Conservation (phyloP, 2,113 vertebrate genomes). For the Dicaeum eximium region DNA sequence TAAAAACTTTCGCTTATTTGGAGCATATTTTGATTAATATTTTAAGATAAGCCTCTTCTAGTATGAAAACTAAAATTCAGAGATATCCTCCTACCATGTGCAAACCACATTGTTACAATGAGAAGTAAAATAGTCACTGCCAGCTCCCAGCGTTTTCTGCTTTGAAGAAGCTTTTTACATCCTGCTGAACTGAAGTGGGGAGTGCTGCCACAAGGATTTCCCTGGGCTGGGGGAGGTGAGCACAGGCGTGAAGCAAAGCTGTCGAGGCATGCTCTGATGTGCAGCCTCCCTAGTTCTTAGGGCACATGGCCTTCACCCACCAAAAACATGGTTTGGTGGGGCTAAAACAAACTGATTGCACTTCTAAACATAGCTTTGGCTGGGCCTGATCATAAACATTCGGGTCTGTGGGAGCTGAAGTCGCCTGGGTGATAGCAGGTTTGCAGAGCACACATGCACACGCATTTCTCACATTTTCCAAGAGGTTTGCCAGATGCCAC, state of each 20-base stretch:
- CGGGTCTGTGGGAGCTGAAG: neutral
- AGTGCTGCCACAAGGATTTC: neutral
- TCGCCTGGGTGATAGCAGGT: neutral
- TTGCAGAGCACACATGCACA: neutral
- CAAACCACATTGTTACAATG: neutral
- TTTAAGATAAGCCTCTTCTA: neutral
- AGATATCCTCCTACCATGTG: neutral
- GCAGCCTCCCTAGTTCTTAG: neutral
- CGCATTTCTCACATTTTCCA: neutral
- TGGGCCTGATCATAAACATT: neutral
- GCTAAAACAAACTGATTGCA: neutral
- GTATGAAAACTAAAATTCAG: neutral
- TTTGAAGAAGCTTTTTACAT: neutral
- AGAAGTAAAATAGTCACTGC: neutral
- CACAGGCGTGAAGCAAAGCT: accelerated
- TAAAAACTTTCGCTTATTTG: neutral
- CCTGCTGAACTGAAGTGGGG: neutral
- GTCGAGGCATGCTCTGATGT: accelerated
- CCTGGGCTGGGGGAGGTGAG: neutral
- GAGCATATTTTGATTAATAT: neutral
- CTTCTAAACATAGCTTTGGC: neutral
- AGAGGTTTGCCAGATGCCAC: neutral
- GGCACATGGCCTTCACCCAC: neutral
- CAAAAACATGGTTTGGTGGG: neutral
- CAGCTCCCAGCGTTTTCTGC: neutral